These are phyloP conservation scores for Sceloporus undulatus DNA, from an alignment of 2,113 vertebrate genomes.

Conservation along the genomic window DNA sequence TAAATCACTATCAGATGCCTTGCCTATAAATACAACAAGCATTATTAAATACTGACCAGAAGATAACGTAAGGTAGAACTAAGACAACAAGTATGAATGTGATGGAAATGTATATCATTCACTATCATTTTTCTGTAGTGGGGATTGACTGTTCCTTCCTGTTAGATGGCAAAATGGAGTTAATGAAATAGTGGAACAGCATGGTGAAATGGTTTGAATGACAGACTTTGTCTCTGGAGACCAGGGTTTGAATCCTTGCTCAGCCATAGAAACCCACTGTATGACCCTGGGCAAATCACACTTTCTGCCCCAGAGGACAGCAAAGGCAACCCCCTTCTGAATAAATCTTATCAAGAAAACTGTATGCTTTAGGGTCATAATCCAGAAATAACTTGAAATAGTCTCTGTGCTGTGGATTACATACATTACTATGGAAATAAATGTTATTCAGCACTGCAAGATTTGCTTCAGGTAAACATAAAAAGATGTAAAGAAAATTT, in stretches of 20 bases:
- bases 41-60: too few species aligned
- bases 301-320: too few species aligned
- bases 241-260: too few species aligned
- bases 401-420: neutral
- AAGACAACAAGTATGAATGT: neutral
- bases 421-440: neutral
- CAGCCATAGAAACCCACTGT: too few species aligned
- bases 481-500: neutral
- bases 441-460: neutral
- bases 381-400: neutral
- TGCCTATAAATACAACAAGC: conserved; percentile 32
- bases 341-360: too few species aligned
- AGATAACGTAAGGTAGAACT: too few species aligned
- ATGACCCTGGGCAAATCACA: too few species aligned
- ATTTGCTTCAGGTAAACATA: neutral
- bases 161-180: neutral
- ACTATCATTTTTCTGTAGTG: neutral
- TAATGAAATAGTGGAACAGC: neutral
- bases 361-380: too few species aligned
- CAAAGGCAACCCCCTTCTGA: too few species aligned
- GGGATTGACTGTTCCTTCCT: neutral
- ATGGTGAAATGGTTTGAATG: too few species aligned
- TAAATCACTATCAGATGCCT: conserved; percentile 61
- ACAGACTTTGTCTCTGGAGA: too few species aligned
- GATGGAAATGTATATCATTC: neutral